Percentiles rank a stretch among this genome's conserved stretches.
phyloP scores from a whole-genome alignment of 1,140 invertebrate species.

The Leptinotarsa defecta region DNA sequence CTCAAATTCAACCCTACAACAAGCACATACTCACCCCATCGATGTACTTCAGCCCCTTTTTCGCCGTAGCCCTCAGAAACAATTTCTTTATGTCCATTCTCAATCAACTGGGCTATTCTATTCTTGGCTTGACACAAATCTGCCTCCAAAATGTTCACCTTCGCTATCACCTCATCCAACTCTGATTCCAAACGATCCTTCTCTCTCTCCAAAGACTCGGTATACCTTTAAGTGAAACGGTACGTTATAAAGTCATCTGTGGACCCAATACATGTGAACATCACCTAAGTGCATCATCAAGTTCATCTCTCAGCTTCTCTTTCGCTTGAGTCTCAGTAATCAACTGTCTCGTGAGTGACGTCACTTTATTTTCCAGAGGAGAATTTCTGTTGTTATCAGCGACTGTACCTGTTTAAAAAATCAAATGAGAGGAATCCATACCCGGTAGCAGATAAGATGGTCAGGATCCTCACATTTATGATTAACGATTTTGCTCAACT shows the following conservation, averaged over 20 bases:
- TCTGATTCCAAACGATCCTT: slow-evolving; percentile 62
- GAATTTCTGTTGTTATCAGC: background rate
- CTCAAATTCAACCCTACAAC: background rate
- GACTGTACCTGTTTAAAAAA: background rate
- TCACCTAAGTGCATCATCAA: slow-evolving; percentile 39
- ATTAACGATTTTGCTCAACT: too few species aligned
- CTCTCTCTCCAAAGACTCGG: slow-evolving; percentile 61
- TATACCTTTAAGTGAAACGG: slow-evolving; percentile 54
- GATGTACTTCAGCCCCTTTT: slow-evolving; percentile 15
- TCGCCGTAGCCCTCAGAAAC: slow-evolving; percentile 69
- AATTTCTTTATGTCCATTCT: slow-evolving; percentile 63
- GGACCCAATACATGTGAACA: slow-evolving; percentile 12
- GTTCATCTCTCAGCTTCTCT: slow-evolving; percentile 43
- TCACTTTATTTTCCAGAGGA: slow-evolving; percentile 36
- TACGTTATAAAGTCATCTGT: slow-evolving; percentile 45
- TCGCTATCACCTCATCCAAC: slow-evolving; percentile 60
- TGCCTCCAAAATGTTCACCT: slow-evolving; percentile 60
- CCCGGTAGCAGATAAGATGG: background rate
- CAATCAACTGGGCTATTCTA: slow-evolving; percentile 63
- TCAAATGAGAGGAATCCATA: too few species aligned
- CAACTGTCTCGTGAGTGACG: slow-evolving; percentile 45
- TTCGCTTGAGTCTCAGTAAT: slow-evolving; percentile 47
- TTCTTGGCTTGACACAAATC: slow-evolving; percentile 62
- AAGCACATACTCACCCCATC: slow-evolving; percentile 29
- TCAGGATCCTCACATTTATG: background rate